Evolutionary conservation across 2,113 vertebrate species (phyloP).

Genomic region (Grammomys surdaster): DNA sequence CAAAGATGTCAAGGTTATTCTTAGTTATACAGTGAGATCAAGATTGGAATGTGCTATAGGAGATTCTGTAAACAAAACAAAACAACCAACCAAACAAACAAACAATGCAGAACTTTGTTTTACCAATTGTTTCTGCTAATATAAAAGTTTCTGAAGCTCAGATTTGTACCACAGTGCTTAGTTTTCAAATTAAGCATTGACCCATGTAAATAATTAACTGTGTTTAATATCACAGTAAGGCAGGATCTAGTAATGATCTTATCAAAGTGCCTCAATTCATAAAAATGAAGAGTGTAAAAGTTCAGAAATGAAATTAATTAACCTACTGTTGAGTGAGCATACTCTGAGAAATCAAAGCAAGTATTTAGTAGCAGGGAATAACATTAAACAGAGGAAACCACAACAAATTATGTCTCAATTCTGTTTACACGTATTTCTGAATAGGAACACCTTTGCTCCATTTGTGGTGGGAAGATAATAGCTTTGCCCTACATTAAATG

Average conservation of each 20-base stretch:
- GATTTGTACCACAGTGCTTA: neutral
- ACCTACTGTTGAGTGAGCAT: neutral
- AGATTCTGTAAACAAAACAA: neutral
- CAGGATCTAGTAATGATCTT: neutral
- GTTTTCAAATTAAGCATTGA: constrained; percentile 22
- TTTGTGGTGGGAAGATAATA: constrained; percentile 25
- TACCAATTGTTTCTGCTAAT: neutral
- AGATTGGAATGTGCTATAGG: neutral
- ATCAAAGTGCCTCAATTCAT: neutral
- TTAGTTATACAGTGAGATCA: neutral
- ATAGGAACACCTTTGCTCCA: neutral
- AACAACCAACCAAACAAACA: neutral
- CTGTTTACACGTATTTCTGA: constrained; percentile 9
- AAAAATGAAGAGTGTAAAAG: neutral
- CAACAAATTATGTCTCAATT: neutral
- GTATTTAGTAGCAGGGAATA: neutral
- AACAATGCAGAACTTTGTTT: neutral
- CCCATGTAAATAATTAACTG: neutral
- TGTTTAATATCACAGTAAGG: constrained; percentile 4
- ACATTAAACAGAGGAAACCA: neutral
- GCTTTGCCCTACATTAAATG: neutral
- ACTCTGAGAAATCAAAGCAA: constrained; percentile 15
- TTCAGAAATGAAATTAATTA: constrained; percentile 42
- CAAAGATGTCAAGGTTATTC: neutral
- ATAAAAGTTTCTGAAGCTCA: neutral